These are phyloP conservation scores for Thalassoma bifasciatum DNA, from an alignment of 2,113 vertebrate genomes.

Conservation along the genomic window DNA sequence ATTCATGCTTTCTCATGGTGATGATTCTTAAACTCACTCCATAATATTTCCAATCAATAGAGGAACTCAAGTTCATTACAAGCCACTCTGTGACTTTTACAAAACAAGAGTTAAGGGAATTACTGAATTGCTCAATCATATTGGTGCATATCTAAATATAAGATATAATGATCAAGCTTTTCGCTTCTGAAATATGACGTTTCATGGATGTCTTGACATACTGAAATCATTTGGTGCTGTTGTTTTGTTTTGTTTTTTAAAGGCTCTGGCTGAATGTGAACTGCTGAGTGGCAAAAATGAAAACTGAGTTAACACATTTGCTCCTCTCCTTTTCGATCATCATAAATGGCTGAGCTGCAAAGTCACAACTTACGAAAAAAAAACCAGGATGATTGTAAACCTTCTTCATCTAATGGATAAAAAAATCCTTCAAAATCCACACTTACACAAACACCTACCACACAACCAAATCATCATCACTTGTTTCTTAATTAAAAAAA, in stretches of 20 bases:
- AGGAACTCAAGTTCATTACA: too few species aligned
- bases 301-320: slow-evolving; percentile 26
- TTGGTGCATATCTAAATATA: too few species aligned
- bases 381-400: not conserved
- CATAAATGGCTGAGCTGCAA: slow-evolving; percentile 57
- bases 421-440: not conserved
- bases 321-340: slow-evolving; percentile 36
- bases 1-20: too few species aligned
- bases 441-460: too few species aligned
- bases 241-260: not conserved
- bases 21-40: too few species aligned
- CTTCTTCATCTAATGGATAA: not conserved
- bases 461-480: too few species aligned
- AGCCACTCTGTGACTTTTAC: too few species aligned
- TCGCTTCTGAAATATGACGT: not conserved
- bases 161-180: too few species aligned
- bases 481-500: not conserved
- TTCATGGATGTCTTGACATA: not conserved
- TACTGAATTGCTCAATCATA: too few species aligned
- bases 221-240: not conserved
- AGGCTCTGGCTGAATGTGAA: slow-evolving; percentile 23
- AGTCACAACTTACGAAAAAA: slow-evolving; percentile 3
- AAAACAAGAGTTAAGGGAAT: too few species aligned
- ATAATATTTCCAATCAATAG: too few species aligned
- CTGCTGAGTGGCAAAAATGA: slow-evolving; percentile 21